phyloP scores from a whole-genome alignment of 2,888 invertebrate genomes.

The Geotrupes spiniger region DNA sequence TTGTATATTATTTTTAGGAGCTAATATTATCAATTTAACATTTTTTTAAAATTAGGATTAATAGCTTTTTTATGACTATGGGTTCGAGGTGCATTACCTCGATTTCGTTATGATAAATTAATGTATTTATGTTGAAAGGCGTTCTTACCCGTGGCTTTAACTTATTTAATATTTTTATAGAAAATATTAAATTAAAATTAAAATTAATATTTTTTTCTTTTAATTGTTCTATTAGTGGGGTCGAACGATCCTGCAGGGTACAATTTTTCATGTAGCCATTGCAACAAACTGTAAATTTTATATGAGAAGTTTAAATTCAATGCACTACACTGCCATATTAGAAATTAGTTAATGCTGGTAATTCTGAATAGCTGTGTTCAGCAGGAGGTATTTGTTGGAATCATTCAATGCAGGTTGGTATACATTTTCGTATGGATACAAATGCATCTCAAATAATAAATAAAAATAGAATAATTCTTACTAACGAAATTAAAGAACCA shows the following conservation, averaged over 20 bases:
- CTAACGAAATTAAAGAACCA: constrained; percentile 63
- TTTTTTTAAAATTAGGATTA: constrained; percentile 57
- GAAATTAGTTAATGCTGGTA: constrained; percentile 59
- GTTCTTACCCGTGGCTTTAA: constrained; percentile 58
- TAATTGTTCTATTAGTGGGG: constrained; percentile 66
- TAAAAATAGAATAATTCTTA: constrained; percentile 59
- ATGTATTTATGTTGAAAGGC: constrained; percentile 69
- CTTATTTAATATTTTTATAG: constrained; percentile 47
- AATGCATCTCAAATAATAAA: constrained; percentile 63
- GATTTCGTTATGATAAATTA: constrained; percentile 73
- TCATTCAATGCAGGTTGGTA: constrained; percentile 62
- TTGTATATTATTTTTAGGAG: constrained; percentile 59
- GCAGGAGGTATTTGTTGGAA: constrained; percentile 56
- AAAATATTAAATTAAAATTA: too few species aligned
- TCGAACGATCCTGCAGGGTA: constrained; percentile 59
- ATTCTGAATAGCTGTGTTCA: constrained; percentile 60
- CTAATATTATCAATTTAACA: constrained; percentile 52
- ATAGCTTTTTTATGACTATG: constrained; percentile 64
- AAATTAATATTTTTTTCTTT: constrained; percentile 53
- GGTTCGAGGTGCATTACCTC: constrained; percentile 65
- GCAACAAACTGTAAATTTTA: constrained; percentile 63
- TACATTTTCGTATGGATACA: constrained; percentile 54
- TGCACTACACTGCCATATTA: constrained; percentile 63
- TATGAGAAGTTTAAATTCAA: constrained; percentile 67
- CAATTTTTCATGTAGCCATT: constrained; percentile 60